Conservation (phyloP, 2,888 invertebrate species). For the Nomada lathburiana region DNA sequence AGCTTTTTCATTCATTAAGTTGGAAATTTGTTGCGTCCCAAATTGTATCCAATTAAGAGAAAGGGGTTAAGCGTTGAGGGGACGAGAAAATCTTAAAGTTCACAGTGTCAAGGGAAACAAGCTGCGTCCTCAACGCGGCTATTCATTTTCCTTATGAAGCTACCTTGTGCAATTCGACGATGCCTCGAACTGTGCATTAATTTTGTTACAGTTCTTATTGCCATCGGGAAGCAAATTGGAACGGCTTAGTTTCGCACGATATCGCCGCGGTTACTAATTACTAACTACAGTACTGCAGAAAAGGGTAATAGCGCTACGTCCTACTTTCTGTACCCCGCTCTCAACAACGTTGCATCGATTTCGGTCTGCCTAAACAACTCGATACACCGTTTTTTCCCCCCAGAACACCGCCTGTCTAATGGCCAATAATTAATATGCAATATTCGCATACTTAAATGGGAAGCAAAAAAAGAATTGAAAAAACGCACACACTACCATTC, state of each 20-base stretch:
- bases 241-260: conserved; percentile 30
- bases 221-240: neutral
- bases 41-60: neutral
- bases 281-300: conserved; percentile 22
- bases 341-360: conserved; percentile 3
- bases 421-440: conserved; percentile 9
- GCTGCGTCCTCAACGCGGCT: conserved; percentile 28
- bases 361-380: neutral
- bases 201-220: neutral
- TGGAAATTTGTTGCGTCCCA: neutral
- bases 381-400: neutral
- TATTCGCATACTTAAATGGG: conserved; percentile 1
- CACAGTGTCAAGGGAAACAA: conserved; percentile 68
- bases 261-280: conserved; percentile 23
- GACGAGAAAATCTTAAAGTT: conserved; percentile 58
- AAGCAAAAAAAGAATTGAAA: conserved; percentile 11
- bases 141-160: conserved; percentile 26
- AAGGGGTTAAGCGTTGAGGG: neutral
- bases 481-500: neutral
- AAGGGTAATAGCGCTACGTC: conserved; percentile 9
- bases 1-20: neutral
- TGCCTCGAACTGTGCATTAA: too few relatives aligned
- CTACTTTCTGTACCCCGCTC: conserved; percentile 29
- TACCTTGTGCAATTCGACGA: neutral
- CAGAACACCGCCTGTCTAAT: too few relatives aligned